phyloP scores from a whole-genome alignment of 2,113 vertebrate genomes.

The Halcyon senegalensis region DNA sequence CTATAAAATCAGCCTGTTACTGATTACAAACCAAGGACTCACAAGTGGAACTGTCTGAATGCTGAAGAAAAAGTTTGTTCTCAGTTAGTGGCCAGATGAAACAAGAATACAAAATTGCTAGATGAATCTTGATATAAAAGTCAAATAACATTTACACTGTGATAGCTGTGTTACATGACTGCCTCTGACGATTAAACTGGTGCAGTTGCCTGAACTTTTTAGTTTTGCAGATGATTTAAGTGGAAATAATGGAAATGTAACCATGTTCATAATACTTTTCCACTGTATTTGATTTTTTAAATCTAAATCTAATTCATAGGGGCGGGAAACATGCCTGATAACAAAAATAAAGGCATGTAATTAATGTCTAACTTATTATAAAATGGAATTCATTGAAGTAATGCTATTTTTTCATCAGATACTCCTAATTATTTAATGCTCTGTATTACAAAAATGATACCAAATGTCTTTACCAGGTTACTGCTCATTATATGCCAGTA shows the following conservation, averaged over 20 bases:
- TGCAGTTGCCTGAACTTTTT: background rate
- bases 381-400: background rate
- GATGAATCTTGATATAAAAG: background rate
- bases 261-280: background rate
- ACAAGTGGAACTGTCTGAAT: background rate
- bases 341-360: background rate
- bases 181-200: background rate
- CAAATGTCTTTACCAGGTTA: background rate
- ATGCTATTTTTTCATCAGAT: background rate
- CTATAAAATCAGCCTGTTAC: background rate
- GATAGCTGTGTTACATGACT: background rate
- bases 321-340: background rate
- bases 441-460: background rate
- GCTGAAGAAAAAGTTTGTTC: background rate
- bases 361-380: background rate
- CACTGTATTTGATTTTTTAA: background rate
- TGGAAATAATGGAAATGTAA: background rate
- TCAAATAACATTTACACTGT: background rate
- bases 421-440: background rate
- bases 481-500: accelerated
- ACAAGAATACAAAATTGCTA: background rate
- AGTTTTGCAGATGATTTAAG: background rate
- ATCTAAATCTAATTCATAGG: background rate
- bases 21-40: background rate
- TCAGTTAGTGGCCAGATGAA: background rate